Evolutionary conservation across 2,888 invertebrate genomes (phyloP), one percentile per base, ranked within the genome.

Genomic region (Eupithecia centaureata): DNA sequence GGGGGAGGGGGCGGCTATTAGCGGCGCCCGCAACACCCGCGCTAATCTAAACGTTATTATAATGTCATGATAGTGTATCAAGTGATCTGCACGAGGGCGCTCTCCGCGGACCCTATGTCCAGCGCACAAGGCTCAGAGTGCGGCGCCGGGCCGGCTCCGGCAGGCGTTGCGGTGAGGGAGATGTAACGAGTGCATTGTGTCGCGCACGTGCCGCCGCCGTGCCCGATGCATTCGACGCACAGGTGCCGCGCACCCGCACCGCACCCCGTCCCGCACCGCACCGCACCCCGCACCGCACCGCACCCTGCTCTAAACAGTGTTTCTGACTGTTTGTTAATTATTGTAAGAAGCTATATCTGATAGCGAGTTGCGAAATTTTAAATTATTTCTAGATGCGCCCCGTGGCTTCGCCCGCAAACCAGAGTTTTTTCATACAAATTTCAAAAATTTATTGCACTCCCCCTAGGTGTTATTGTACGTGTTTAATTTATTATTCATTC

Each of bases 61-160:
- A 86, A 86, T 83, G 84, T 88, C 89, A 88, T 89, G 88, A 85
- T 85, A 82, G 83, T 88, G 87, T 82, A 84, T 88, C 88, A 82
- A 84, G 85, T 86, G 86, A 65, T 64, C 52, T n/a, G 52, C 32
- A 56, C 59, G 67, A 52, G 38, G 28, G 67, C 32, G 18, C 64
- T 61, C 15, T 38, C 22, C 18, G 52, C 51, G 22, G 51, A 58
- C 8, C 18, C 18, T 33, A 12, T 13, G 22, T 13, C 51, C 22
- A 5, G 12, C 13, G 0, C 12, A 2, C 51, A 56, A 27, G 42
- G 18, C 42, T 42, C 42, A 42, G 8, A 38, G 8, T 38, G 38
- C n/a, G n/a, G 38, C 35, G 15, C 5, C 35, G n/a, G 13, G 33
- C 5, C 5, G 35, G n/a, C n/a, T 35, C 35, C 1, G 35, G 38